Evolutionary conservation across 2,113 vertebrate genomes (phyloP), one percentile per base, ranked within the genome.

Genomic region (Oenanthe melanoleuca): DNA sequence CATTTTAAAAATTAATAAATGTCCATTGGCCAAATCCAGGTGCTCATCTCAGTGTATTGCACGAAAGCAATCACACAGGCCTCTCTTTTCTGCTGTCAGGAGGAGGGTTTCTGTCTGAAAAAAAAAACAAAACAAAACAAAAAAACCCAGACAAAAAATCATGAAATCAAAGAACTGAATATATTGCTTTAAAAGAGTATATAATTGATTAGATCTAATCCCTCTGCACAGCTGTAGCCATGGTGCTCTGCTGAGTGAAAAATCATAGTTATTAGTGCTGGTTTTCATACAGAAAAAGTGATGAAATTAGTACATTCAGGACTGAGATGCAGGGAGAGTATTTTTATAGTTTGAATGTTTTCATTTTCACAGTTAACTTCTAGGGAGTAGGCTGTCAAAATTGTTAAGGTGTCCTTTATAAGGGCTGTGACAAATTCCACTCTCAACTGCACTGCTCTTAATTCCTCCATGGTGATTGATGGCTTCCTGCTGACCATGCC

Each of bases 31-130:
- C 55, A 87, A 77, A 80, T 92, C 79, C 57, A 53, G 49, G 75
- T 18, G 60, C 69, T 98, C 96, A 96, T 96, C 97, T 98, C 97
- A 99, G 98, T 69, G 98, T 95, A 97, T 88, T 14, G 98, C 94
- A 40, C 84, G 97, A 98, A 99, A 98, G 83, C 99, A 99, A 97
- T 99, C 99, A 52, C 99, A 99, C 80, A 99, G 98, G 77, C 99
- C 98, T 95, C 98, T 98, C 96, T 98, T 98, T 97, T 99, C 99
- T 0, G 98, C 98, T 97, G 99, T 97, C 97, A 99, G 97, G 89
- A 99, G 98, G 92, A 99, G 97, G 57, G 92, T 98, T 97, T 99
- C 99, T 10, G 99, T 99, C 99, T 99, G 97, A 12, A 96, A 85
- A 92, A 28, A 23, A 49, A 49, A 24, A 37, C 34, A 37, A 37